phyloP scores from a whole-genome alignment of 1,140 invertebrate genomes.

The Argopecten irradians region DNA sequence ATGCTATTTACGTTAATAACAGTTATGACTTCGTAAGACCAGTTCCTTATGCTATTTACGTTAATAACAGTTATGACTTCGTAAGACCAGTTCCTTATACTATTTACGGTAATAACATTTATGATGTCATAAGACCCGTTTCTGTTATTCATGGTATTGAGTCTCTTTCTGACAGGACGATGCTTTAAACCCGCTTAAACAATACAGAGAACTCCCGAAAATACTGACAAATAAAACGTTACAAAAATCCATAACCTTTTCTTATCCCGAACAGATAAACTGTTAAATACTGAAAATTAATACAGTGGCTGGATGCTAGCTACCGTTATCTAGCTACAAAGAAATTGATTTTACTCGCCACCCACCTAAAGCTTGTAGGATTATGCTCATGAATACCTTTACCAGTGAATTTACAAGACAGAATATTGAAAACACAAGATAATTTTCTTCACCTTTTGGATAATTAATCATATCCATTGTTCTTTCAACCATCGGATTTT shows the following conservation, averaged over 20 bases:
- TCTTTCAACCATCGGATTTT: too few relatives aligned
- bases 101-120: constrained; percentile 16
- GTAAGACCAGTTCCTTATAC: too few relatives aligned
- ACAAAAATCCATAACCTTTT: constrained; percentile 21
- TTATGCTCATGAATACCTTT: constrained; percentile 4
- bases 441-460: neutral
- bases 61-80: too few relatives aligned
- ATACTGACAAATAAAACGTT: constrained; percentile 18
- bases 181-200: neutral
- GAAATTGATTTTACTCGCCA: neutral
- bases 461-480: too few relatives aligned
- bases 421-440: neutral
- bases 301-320: neutral
- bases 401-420: neutral
- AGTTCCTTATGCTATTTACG: too few relatives aligned
- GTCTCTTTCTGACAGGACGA: neutral
- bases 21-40: too few relatives aligned
- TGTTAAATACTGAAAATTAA: constrained; percentile 23
- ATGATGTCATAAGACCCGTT: neutral
- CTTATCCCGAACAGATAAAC: neutral
- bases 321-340: neutral
- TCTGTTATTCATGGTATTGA: constrained; percentile 8
- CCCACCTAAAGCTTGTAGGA: neutral
- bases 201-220: neutral
- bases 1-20: too few relatives aligned